Evolutionary conservation across 2,888 invertebrate genomes (phyloP).

Genomic region (Zonitis immaculata): DNA sequence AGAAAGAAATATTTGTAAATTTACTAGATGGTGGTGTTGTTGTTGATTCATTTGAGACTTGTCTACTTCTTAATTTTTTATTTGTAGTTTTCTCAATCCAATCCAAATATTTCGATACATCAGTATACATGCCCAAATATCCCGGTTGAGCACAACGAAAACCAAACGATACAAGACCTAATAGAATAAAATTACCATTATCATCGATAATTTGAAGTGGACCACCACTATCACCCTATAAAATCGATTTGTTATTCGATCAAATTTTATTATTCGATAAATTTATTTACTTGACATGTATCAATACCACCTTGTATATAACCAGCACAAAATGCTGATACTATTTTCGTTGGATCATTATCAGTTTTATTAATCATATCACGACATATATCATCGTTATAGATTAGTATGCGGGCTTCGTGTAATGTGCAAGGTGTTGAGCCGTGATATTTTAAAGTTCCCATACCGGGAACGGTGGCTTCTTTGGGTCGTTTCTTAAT

Average conservation of each 20-base stretch:
- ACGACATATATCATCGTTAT: conserved; percentile 36
- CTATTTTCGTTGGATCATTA: conserved; percentile 31
- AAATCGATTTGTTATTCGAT: too few relatives aligned
- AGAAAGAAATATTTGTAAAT: too few relatives aligned
- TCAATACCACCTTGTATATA: conserved; percentile 55
- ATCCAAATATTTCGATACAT: conserved; percentile 55
- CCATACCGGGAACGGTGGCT: conserved; percentile 42
- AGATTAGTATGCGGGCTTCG: conserved; percentile 42
- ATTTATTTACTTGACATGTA: conserved; percentile 56
- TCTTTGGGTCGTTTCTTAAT: conserved; percentile 32
- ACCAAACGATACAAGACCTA: conserved; percentile 65
- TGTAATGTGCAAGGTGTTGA: conserved; percentile 41
- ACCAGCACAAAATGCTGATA: conserved; percentile 54
- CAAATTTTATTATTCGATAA: too few relatives aligned
- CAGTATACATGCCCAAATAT: conserved; percentile 57
- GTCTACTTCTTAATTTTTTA: neutral
- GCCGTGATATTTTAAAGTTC: conserved; percentile 36
- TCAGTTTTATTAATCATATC: conserved; percentile 39
- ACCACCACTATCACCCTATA: conserved; percentile 76
- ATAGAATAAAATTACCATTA: conserved; percentile 55
- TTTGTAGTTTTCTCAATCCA: conserved; percentile 50
- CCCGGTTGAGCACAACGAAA: conserved; percentile 59
- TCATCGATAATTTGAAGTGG: conserved; percentile 53
- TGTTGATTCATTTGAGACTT: neutral
- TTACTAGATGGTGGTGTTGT: too few relatives aligned